These are phyloP conservation scores for Lerista edwardsae DNA, from an alignment of 2,797 vertebrate species.

Conservation along the genomic window DNA sequence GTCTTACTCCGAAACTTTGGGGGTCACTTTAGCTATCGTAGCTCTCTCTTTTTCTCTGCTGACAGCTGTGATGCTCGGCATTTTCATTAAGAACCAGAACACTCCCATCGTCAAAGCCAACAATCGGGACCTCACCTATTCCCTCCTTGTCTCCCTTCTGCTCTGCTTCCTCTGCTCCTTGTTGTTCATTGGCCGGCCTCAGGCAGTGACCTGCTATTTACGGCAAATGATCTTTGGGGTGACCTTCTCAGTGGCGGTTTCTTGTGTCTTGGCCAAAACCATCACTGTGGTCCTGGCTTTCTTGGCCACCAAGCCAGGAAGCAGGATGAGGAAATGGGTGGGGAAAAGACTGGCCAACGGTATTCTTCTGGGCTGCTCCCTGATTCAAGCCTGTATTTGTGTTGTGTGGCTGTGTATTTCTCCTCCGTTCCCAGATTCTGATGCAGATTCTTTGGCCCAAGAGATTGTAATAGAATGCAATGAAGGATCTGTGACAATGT, in stretches of 20 bases:
- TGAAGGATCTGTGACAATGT: background rate
- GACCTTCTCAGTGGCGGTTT: too few relatives aligned
- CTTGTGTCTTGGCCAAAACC: too few relatives aligned
- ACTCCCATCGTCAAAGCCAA: constrained; percentile 12
- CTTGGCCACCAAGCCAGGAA: too few relatives aligned
- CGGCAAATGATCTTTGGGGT: too few relatives aligned
- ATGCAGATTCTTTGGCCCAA: background rate
- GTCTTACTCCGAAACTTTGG: background rate
- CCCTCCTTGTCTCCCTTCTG: background rate
- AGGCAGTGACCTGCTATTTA: background rate
- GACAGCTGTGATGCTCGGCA: background rate
- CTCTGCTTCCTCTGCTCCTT: constrained; percentile 28
- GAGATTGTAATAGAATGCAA: constrained; percentile 20
- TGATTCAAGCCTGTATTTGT: constrained; percentile 19
- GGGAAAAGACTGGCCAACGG: constrained; percentile 11
- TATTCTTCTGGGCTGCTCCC: background rate
- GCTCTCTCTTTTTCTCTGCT: background rate
- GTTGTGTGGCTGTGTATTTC: constrained; percentile 12
- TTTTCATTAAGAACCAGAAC: background rate
- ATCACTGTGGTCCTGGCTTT: too few relatives aligned
- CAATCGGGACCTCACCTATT: background rate
- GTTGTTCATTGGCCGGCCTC: constrained; percentile 20
- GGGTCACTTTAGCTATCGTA: background rate
- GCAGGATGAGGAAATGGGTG: constrained; percentile 22
- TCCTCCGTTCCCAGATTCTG: constrained; percentile 24